Evolutionary conservation across 2,888 invertebrate species (phyloP), one percentile per base, ranked within the genome.

Genomic region (Allygus modestus): DNA sequence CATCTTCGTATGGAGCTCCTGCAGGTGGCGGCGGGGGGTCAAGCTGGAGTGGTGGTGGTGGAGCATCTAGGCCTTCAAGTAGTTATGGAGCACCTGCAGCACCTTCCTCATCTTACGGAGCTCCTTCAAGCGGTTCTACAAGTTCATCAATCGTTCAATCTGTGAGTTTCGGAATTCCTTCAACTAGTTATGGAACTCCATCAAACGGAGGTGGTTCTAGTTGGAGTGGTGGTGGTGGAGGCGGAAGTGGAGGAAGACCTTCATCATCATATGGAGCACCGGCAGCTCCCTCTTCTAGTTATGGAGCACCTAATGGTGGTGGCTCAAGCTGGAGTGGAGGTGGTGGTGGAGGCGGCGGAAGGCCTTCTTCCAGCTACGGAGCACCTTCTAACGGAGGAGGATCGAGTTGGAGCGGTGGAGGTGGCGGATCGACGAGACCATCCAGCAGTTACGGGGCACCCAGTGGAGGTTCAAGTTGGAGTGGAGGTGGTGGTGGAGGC

Each of bases 371-470:
- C 2, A 86, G 82, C 4, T 87, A 88, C 7, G 88, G 86, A 15
- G 86, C 86, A n/a, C 87, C 86, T 83, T 23, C 41, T 11, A 69
- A 41, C 11, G 73, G 73, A 73, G 46, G 46, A 15, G 69, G 65
- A 17, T 71, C 82, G 4, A 43, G 51, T 26, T 41, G 73, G 20
- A 51, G 54, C 46, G 84, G 81, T 5, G 58, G 65, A 17, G 73
- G 69, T 17, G 85, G 85, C 31, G 84, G 85, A n/a, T 84, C 86
- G 83, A 37, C 71, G 73, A 61, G 43, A 41, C 87, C 87, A 28
- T 87, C 87, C 15, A 73, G 87, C 11, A 86, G 65, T 58, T 88
- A 89, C 79, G 88, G 88, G 11, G 85, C 87, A 9, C 87, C 87
- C 26, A 81, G 81, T 31, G 77, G 61, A 9, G 58, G 75, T 1